Evolutionary conservation across 2,797 vertebrate species (phyloP), one percentile per base, ranked within the genome.

Genomic region (Florisuga fusca): DNA sequence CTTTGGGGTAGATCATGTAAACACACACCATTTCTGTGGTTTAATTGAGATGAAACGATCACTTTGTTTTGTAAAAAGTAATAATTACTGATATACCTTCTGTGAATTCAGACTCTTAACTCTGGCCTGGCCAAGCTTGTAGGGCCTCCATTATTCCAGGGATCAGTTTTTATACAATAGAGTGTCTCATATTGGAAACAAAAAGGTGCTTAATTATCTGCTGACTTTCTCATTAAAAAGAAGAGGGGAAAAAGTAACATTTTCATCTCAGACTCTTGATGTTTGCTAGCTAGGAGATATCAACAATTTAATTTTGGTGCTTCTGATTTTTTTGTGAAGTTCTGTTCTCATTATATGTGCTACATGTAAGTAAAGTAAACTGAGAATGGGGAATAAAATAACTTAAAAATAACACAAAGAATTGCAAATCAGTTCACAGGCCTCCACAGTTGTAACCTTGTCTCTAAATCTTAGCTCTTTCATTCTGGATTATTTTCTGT

Each of bases 31-130:
- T 79, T 95, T 95, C 92, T 87, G 88, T 96, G 83, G 94, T 96
- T 96, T 95, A 79, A 90, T 87, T 93, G 77, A 96, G 89, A 89
- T 93, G 46, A 96, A 87, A 48, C 84, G 46, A 95, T 61, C 3
- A 34, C 71, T 89, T 92, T 94, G 53, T 90, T 97, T 94, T 87
- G 5, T 87, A 87, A 92, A 96, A 93, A 62, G 91, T 58, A 16
- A 27, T 87, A 77, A 84, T 95, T 95, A 51, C 45, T 72, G 48
- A 43, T 63, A 14, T 88, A 41, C 45, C 33, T 89, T 83, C 50
- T 7, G 11, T 81, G 26, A 48, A 48, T 90, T 73, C 53, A 91
- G 80, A 88, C 41, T 74, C 20, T 83, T 83, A n/a, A 61, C 61
- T 72, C 25, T 86, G 84, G 13, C 74, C 58, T 79, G 34, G 67